These are phyloP conservation scores for Galaxea fascicularis DNA, from an alignment of 92 coral and sea anemone species.

Conservation along the genomic window DNA sequence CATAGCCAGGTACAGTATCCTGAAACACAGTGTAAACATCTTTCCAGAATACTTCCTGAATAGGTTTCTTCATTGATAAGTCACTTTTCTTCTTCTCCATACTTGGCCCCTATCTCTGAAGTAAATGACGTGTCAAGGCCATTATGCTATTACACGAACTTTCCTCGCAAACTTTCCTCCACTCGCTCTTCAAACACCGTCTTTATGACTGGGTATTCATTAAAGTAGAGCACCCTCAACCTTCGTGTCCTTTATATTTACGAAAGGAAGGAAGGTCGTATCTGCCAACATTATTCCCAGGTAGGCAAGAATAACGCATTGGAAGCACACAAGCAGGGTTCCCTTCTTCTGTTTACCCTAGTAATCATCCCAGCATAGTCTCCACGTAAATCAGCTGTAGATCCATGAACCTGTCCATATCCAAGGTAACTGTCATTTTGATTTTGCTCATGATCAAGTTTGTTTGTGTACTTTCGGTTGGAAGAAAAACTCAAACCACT, in stretches of 20 bases:
- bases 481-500: neutral
- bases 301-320: conserved; percentile 27
- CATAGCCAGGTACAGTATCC: conserved; percentile 31
- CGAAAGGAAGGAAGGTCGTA: conserved; percentile 23
- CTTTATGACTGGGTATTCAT: neutral
- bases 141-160: neutral
- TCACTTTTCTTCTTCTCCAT: conserved; percentile 29
- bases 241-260: conserved; percentile 9
- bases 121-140: conserved; percentile 27
- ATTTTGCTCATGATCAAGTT: conserved; percentile 33
- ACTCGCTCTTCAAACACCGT: conserved; percentile 12
- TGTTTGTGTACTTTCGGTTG: conserved; percentile 22
- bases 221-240: neutral
- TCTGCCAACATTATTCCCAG: conserved; percentile 20
- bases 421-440: conserved; percentile 20
- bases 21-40: conserved; percentile 10
- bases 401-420: conserved; percentile 23
- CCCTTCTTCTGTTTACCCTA: conserved; percentile 27
- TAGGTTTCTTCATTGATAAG: conserved; percentile 2
- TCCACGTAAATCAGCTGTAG: conserved; percentile 31
- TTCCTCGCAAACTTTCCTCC: conserved; percentile 1
- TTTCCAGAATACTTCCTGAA: conserved; percentile 15
- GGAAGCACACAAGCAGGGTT: conserved; percentile 24
- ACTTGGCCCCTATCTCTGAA: conserved; percentile 28
- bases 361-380: conserved; percentile 26